A percentile compares a stretch with the other conserved stretches of the same genome.
phyloP scores from a whole-genome alignment of 2,797 vertebrate genomes.

The Cryptoblepharus egeriae region DNA sequence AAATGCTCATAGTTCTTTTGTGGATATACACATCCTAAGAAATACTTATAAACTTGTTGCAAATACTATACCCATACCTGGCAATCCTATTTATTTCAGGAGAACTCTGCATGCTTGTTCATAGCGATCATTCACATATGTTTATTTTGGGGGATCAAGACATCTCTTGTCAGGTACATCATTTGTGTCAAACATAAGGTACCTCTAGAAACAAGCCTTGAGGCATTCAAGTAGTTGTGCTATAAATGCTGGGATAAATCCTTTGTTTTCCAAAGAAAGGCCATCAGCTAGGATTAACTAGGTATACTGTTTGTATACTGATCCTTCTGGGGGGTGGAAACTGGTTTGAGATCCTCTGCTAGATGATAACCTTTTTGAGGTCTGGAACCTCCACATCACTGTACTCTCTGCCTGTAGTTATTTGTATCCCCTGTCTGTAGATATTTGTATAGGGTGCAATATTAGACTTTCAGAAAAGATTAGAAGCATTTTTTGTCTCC shows the following conservation, averaged over 20 bases:
- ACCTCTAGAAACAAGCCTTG: neutral
- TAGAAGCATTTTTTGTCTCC: neutral
- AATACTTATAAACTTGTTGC: neutral
- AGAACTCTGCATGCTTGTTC: neutral
- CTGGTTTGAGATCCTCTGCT: neutral
- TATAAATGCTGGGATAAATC: neutral
- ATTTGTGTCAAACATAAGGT: neutral
- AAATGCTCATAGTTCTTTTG: neutral
- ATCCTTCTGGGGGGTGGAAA: neutral
- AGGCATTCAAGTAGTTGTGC: neutral
- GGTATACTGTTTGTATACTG: neutral
- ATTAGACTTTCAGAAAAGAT: neutral
- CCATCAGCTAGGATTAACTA: neutral
- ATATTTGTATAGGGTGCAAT: neutral
- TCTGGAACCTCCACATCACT: neutral
- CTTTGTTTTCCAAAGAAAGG: neutral
- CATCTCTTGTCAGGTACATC: neutral
- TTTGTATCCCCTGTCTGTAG: no score
- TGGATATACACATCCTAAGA: slow-evolving; percentile 1
- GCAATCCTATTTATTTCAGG: neutral
- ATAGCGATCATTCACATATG: neutral
- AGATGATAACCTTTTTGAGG: neutral
- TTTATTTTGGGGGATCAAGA: neutral
- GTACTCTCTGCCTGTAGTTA: neutral
- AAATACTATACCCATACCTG: no score